Evolutionary conservation across 1,140 invertebrate species (phyloP), one percentile per base, ranked within the genome.

Genomic region (Linepithema humile): DNA sequence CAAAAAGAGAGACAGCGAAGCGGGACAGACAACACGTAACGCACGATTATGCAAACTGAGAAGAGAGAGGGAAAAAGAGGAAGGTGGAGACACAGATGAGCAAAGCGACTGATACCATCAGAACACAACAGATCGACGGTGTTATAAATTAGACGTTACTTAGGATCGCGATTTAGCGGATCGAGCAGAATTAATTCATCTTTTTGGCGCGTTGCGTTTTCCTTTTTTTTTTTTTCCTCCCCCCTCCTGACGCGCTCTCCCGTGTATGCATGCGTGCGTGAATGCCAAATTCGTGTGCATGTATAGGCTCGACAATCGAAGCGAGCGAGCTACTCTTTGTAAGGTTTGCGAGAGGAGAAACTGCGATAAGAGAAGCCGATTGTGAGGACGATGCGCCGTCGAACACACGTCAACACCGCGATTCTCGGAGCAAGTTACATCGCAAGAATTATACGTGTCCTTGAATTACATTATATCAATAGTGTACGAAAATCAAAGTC

Each of bases 181-280:
- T 86, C 45, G 32, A 67, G 48, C 48, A 70, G 23, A 78, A 20
- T 78, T 29, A 38, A 65, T 70, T n/a, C 26, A 43, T 70, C 75
- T n/a, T 80, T 70, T 23, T 2, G 32, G 23, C 64, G 64, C 75
- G 35, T 53, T 80, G 60, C 50, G 15, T 45, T 73, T 43, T 53
- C 53, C 38, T 29, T 53, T 84, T 85, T 83, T 82, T 74, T 86
- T 84, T n/a, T n/a, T n/a, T n/a, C n/a, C n/a, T n/a, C n/a, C n/a
- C n/a, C n/a, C 78, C 50, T 86, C 73, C 83, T 85, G 43, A 67
- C 84, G 84, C 65, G 87, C 72, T 88, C 86, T 88, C 65, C 87
- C 67, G 85, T 87, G 87, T 85, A 59, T 89, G 88, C 55, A 77
- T 87, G 88, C 82, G 75, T 86, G 87, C 75, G 83, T 89, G 89